Percentiles rank a stretch among this genome's conserved stretches.
phyloP scores from a whole-genome alignment of 2,113 vertebrate genomes.

The Psittacula cyanocephala region DNA sequence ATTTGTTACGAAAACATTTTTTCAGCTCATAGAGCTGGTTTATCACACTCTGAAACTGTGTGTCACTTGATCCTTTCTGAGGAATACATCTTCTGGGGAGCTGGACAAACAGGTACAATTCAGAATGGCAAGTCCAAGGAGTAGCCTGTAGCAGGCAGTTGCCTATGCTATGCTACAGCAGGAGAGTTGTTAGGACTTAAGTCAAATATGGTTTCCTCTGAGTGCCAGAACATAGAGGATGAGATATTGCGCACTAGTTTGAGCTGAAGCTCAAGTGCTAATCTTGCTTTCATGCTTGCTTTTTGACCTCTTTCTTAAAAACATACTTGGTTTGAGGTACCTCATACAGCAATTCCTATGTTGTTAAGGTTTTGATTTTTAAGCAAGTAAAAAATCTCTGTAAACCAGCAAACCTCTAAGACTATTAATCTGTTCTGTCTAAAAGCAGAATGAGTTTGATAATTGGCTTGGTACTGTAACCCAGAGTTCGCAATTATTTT shows the following conservation, averaged over 20 bases:
- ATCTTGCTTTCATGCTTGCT: background rate
- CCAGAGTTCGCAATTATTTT: background rate
- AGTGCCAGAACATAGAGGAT: rapidly evolving
- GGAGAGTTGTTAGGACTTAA: background rate
- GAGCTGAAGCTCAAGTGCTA: background rate
- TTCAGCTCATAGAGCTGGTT: background rate
- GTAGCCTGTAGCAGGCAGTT: background rate
- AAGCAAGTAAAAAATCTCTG: background rate
- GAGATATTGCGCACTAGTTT: background rate
- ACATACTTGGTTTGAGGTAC: background rate
- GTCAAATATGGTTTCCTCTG: background rate
- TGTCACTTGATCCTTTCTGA: background rate
- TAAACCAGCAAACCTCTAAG: background rate
- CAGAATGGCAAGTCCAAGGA: background rate
- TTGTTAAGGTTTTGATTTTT: background rate
- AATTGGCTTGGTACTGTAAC: background rate
- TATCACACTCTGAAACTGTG: background rate
- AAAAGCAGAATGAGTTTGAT: background rate
- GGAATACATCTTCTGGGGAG: background rate
- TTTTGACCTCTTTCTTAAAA: background rate
- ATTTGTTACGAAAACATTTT: background rate
- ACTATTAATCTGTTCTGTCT: background rate
- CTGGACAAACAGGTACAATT: background rate
- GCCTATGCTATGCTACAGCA: rapidly evolving
- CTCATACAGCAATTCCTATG: background rate